Evolutionary conservation across 1,140 invertebrate species (phyloP), one percentile per base, ranked within the genome.

Genomic region (Hypothenemus hampei): DNA sequence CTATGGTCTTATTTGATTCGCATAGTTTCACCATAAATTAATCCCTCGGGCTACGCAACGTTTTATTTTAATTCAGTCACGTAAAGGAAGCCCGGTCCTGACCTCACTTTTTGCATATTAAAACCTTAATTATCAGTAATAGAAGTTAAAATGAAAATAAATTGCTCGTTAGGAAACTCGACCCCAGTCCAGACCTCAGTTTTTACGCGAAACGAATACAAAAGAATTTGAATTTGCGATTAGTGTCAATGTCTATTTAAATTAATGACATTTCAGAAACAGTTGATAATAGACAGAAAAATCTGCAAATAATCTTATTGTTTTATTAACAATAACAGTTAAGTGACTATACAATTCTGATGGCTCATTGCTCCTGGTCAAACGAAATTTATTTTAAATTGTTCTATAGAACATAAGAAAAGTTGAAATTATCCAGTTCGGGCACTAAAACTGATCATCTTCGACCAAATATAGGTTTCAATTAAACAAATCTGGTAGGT

Each of bases 41-140:
- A 47, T 13, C 29, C 10, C 23, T 22, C 52, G 31, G 43, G 41
- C 52, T 29, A 21, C 51, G 36, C 33, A 20, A 55, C 46, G 52
- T 55, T 55, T 55, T 55, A 55, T 55, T 55, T 48, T 48, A 44
- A 40, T 44, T 44, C 52, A 26, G 52, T 47, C 52, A 55, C 52
- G 52, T 55, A 16, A 31, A 20, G 41, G 46, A 47, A 36, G 44
- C 33, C 43, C n/a, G 47, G 52, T 37, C 44, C 19, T 47, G 23
- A 35, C 16, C 35, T 48, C 44, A 43, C 52, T 13, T 36, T 23
- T 44, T 55, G 52, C 31, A 55, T 55, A 55, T 55, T 55, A 55
- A 55, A 18, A 13, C 40, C 52, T 55, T 55, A 55, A 55, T 55
- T 46, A 55, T 55, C 47, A 55, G 52, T 47, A 55, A 55, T 46